Evolutionary conservation across 2,888 invertebrate species (phyloP).

Genomic region (Orthonevra nobilis): DNA sequence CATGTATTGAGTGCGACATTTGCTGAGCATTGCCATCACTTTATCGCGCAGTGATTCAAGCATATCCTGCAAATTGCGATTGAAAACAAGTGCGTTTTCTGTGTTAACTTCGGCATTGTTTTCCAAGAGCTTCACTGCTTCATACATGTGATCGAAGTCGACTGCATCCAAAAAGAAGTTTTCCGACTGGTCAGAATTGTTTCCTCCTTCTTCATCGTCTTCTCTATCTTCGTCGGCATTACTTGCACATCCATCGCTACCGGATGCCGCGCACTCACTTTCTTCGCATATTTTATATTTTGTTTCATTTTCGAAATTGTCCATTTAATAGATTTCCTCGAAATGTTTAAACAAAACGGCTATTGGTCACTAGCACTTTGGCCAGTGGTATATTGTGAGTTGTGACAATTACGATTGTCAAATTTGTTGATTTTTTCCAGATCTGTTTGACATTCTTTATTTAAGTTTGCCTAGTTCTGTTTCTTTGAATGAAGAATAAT

Average conservation of each 20-base stretch:
- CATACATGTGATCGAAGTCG: slow-evolving; percentile 23
- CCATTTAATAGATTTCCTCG: too few species aligned
- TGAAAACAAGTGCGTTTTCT: slow-evolving; percentile 45
- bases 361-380: too few species aligned
- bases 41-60: slow-evolving; percentile 24
- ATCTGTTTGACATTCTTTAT: too few species aligned
- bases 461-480: too few species aligned
- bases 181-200: neutral
- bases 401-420: too few species aligned
- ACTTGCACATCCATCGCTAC: slow-evolving; percentile 3
- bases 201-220: neutral
- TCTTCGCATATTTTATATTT: neutral
- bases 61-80: slow-evolving; percentile 40
- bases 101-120: slow-evolving; percentile 36
- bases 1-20: slow-evolving; percentile 43
- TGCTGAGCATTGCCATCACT: slow-evolving; percentile 39
- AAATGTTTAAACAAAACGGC: too few species aligned
- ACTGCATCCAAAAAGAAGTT: slow-evolving; percentile 8
- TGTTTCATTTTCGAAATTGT: neutral
- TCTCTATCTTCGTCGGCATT: neutral
- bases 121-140: slow-evolving; percentile 29
- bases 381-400: too few species aligned
- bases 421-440: too few species aligned
- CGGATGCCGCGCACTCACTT: neutral
- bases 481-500: too few species aligned